Evolutionary conservation across 2,113 vertebrate genomes (phyloP), one percentile per base, ranked within the genome.

Genomic region (Rhodinocichla rosea): DNA sequence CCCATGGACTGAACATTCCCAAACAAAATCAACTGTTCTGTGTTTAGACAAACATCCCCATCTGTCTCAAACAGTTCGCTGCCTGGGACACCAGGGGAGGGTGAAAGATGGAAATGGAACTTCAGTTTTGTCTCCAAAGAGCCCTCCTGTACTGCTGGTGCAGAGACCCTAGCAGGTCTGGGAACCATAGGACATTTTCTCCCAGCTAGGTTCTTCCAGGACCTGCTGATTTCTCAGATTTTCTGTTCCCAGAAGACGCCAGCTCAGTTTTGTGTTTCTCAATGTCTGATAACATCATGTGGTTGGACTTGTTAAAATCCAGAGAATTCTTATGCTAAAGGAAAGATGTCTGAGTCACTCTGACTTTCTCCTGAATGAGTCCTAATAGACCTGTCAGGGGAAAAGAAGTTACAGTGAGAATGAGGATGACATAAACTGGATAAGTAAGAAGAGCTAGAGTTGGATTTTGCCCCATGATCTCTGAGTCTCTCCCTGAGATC

Each of bases 331-430:
- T 57, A 49, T 50, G 33, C 37, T 40, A 44, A 63, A 57, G 59
- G 23, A 77, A 79, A 73, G 40, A 27, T 30, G 15, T 63, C 88
- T 89, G 94, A 96, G 86, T 93, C 92, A 90, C 33, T 50, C 88
- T 35, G 85, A 82, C 45, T 63, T 93, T 90, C 89, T 78, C 60
- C 32, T 56, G 64, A 63, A 78, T 67, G 50, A 86, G 73, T 57
- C 62, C 39, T 53, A 80, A 30, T 22, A 63, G 56, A 47, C 3
- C 3, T 19, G 11, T 35, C 27, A 56, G 47, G 47, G 71, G 10
- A 57, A 89, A 77, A 74, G 33, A 71, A 55, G 33, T 55, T 70
- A 4, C 40, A 69, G 64, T 50, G 42, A 26, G 59, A 83, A 83
- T 10, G 47, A 67, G 33, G 59, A 78, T 94, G 83, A 92, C 76